phyloP scores from a whole-genome alignment of 2,797 vertebrate genomes.

The Rhynchonycteris naso region DNA sequence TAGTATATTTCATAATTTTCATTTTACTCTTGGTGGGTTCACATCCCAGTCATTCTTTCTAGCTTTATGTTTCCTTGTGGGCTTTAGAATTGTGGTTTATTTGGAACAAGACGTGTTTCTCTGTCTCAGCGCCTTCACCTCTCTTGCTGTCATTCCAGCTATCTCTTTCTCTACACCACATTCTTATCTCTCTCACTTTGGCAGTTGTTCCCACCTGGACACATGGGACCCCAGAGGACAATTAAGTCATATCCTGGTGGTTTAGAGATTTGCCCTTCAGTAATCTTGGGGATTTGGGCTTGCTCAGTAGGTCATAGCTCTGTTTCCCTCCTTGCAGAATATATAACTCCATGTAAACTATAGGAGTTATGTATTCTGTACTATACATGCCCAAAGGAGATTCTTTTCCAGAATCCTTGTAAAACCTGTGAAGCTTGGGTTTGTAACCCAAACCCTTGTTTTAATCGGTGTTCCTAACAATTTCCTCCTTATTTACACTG shows the following conservation, averaged over 20 bases:
- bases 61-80: background rate
- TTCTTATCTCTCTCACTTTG: background rate
- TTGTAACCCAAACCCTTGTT: background rate
- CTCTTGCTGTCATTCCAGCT: background rate
- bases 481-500: background rate
- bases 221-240: background rate
- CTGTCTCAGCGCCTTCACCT: background rate
- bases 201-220: background rate
- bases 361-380: too few relatives aligned
- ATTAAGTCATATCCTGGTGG: background rate
- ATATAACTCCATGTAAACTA: background rate
- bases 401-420: background rate
- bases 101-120: background rate
- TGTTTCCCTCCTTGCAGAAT: background rate
- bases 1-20: background rate
- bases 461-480: background rate
- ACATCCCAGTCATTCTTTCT: background rate
- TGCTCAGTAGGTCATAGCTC: background rate
- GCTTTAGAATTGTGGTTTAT: background rate
- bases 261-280: background rate
- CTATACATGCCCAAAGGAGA: background rate
- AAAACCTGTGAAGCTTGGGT: background rate
- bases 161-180: background rate
- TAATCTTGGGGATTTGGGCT: background rate
- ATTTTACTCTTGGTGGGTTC: background rate